A percentile compares a stretch with the other conserved stretches of the same genome.
Conservation (phyloP, 2,797 vertebrate genomes). For the Setipinna tenuifilis region DNA sequence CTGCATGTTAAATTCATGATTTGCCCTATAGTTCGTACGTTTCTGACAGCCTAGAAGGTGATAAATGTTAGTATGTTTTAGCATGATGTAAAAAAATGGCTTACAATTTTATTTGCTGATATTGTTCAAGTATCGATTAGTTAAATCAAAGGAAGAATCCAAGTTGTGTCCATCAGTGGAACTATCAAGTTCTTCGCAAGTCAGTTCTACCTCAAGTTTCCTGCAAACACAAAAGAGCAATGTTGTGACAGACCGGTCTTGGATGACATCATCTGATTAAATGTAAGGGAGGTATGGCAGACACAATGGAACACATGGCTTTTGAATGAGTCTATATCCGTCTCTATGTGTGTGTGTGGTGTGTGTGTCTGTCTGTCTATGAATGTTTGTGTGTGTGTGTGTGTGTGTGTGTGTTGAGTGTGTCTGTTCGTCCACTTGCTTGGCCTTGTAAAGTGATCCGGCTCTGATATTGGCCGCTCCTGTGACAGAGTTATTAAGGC, state of each 20-base stretch:
- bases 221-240: slow-evolving; percentile 14
- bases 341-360: not conserved
- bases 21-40: not conserved
- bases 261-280: slow-evolving; percentile 25
- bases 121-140: not conserved
- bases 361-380: not conserved
- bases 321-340: slow-evolving; percentile 15
- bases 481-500: slow-evolving; percentile 78
- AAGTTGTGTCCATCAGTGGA: not conserved
- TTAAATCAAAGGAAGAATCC: not conserved
- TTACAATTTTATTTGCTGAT: not conserved
- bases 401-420: slow-evolving; percentile 14
- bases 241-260: slow-evolving; percentile 17
- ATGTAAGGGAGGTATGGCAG: slow-evolving; percentile 23
- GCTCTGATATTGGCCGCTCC: slow-evolving; percentile 68
- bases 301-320: slow-evolving; percentile 9
- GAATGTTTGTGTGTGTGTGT: slow-evolving; percentile 29
- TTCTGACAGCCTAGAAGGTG: not conserved
- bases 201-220: slow-evolving; percentile 23
- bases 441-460: slow-evolving; percentile 70
- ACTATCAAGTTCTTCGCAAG: slow-evolving; percentile 18
- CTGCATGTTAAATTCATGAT: slow-evolving; percentile 2
- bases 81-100: not conserved
- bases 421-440: slow-evolving; percentile 26
- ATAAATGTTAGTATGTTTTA: not conserved